Evolutionary conservation across 2,888 invertebrate genomes (phyloP).

Genomic region (Micoletzkya japonica): DNA sequence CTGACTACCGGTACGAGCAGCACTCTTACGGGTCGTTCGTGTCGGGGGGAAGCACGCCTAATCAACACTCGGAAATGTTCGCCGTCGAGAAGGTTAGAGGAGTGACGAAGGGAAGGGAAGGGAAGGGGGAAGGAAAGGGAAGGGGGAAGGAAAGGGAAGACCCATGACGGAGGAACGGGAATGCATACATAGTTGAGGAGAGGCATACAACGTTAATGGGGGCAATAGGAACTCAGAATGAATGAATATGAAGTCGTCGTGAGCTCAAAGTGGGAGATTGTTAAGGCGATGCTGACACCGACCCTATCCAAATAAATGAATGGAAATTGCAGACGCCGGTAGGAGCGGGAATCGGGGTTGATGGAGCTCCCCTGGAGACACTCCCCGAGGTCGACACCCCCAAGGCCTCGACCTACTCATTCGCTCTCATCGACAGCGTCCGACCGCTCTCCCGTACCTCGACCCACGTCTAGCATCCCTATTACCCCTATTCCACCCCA

Average conservation of each 20-base stretch:
- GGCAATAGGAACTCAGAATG: neutral
- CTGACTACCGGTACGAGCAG: constrained; percentile 48
- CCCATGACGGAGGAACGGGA: too few relatives aligned
- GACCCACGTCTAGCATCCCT: constrained; percentile 56
- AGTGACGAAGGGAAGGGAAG: neutral
- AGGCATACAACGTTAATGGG: too few relatives aligned
- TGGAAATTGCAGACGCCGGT: too few relatives aligned
- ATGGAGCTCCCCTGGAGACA: constrained; percentile 38
- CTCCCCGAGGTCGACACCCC: constrained; percentile 48
- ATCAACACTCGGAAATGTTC: constrained; percentile 13
- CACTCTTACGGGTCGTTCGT: constrained; percentile 46
- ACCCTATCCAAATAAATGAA: too few relatives aligned
- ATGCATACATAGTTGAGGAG: too few relatives aligned
- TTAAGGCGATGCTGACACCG: too few relatives aligned
- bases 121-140: too few relatives aligned
- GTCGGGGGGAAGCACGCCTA: constrained; percentile 24
- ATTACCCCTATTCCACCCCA: neutral
- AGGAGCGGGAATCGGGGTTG: constrained; percentile 23
- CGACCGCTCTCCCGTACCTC: constrained; percentile 54
- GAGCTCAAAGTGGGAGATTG: too few relatives aligned
- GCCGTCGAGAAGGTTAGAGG: constrained; percentile 7
- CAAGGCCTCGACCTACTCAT: constrained; percentile 43
- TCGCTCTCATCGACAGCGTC: constrained; percentile 12
- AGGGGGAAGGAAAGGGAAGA: too few relatives aligned
- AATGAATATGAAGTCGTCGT: neutral